Conservation (phyloP, 1,140 invertebrate species). For the Neuroterus valhalla region DNA sequence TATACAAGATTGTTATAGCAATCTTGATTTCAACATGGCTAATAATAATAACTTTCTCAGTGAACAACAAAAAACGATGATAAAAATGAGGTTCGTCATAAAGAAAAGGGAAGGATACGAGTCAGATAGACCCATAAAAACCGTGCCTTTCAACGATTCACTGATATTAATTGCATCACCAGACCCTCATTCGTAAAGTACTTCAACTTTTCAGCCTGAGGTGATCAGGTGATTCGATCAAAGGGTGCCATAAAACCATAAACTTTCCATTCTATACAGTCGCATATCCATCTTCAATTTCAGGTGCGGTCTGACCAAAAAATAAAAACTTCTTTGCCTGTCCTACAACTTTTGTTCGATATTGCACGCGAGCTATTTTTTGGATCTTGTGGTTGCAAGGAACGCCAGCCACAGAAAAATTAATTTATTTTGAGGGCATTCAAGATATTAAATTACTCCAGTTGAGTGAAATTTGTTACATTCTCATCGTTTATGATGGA, state of each 20-base stretch:
- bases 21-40: no score
- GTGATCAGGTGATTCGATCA: constrained; percentile 21
- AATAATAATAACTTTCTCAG: no score
- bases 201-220: neutral
- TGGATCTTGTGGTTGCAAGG: neutral
- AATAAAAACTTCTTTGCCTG: neutral
- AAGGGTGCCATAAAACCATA: constrained; percentile 24
- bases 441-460: neutral
- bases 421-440: constrained; percentile 12
- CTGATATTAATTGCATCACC: no score
- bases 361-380: constrained; percentile 23
- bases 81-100: no score
- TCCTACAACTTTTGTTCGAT: constrained; percentile 12
- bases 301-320: constrained; percentile 16
- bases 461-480: neutral
- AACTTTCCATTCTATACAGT: constrained; percentile 7
- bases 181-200: neutral
- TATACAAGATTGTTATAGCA: no score
- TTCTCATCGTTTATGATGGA: no score
- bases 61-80: no score
- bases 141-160: no score
- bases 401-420: neutral
- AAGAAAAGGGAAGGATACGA: no score
- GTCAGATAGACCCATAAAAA: no score
- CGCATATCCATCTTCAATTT: constrained; percentile 24